Evolutionary conservation across 2,113 vertebrate genomes (phyloP).

Genomic region (Beaufortia kweichowensis): DNA sequence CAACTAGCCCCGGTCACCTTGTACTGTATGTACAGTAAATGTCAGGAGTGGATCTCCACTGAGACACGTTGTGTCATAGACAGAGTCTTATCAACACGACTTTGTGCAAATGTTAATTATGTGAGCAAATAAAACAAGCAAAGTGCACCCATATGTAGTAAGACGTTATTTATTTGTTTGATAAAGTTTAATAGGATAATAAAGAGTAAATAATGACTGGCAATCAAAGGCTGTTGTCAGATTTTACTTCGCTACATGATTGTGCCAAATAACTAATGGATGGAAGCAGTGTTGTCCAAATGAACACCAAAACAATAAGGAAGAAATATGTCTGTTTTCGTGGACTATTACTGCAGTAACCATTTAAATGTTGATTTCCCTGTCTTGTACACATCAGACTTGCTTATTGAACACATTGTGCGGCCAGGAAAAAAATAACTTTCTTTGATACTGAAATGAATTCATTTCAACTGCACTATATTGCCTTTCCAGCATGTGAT

Average conservation of each 20-base stretch:
- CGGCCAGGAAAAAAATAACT: background rate
- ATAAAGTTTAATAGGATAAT: conserved; percentile 34
- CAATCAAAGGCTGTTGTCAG: conserved; percentile 28
- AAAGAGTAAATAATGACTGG: conserved; percentile 32
- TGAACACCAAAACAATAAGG: conserved; percentile 32
- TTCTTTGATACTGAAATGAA: background rate
- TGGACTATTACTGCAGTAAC: conserved; percentile 21
- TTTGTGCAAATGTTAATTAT: background rate
- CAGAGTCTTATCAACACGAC: background rate
- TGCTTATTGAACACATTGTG: conserved; percentile 13
- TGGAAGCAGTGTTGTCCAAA: background rate
- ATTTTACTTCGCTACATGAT: conserved; percentile 11
- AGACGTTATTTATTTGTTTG: conserved; percentile 34
- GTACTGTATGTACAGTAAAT: too few relatives aligned
- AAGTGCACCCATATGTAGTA: background rate
- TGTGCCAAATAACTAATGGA: conserved; percentile 37
- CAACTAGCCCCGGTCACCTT: too few relatives aligned
- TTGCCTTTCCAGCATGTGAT: background rate
- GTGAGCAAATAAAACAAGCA: too few relatives aligned
- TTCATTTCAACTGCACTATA: background rate
- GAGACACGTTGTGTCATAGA: background rate
- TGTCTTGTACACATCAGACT: conserved; percentile 2
- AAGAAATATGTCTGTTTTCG: conserved; percentile 21
- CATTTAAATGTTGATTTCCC: conserved; percentile 13
- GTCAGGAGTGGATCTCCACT: too few relatives aligned